phyloP scores from a whole-genome alignment of 2,113 vertebrate species.

The Dipodomys merriami region DNA sequence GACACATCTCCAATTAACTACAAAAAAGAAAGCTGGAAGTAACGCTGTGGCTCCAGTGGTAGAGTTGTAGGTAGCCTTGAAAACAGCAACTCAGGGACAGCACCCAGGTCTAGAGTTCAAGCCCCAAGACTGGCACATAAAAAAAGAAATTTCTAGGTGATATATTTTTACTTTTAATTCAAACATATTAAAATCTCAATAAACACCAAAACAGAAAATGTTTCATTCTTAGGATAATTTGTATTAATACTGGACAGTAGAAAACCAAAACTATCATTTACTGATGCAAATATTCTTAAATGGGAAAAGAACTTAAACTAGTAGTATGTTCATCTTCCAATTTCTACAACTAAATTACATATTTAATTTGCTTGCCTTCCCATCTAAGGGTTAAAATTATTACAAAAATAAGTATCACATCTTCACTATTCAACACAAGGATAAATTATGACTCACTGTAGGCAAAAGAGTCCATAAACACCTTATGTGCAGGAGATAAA shows the following conservation, averaged over 20 bases:
- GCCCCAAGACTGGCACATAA: no score
- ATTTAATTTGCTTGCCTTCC: constrained; percentile 18
- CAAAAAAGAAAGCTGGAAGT: no score
- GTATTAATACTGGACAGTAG: neutral
- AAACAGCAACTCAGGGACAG: no score
- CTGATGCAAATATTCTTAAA: constrained; percentile 34
- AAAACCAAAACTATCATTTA: constrained; percentile 43
- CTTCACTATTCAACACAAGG: neutral
- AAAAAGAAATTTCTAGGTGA: neutral
- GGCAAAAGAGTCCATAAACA: neutral
- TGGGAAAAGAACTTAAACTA: constrained; percentile 43
- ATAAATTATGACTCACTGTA: constrained; percentile 55
- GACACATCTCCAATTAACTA: no score
- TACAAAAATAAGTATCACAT: constrained; percentile 46
- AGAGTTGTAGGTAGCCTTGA: no score
- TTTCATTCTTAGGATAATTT: constrained; percentile 24
- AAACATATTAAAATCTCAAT: constrained; percentile 52
- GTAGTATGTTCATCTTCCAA: constrained; percentile 27
- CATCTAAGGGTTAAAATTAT: constrained; percentile 25
- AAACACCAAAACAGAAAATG: constrained; percentile 11
- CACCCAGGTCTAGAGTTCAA: no score
- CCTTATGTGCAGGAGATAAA: constrained; percentile 4
- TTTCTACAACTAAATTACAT: constrained; percentile 55
- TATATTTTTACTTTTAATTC: constrained; percentile 44
- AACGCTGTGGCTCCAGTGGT: no score